Evolutionary conservation across 2,113 vertebrate genomes (phyloP).

Genomic region (Chauna torquata): DNA sequence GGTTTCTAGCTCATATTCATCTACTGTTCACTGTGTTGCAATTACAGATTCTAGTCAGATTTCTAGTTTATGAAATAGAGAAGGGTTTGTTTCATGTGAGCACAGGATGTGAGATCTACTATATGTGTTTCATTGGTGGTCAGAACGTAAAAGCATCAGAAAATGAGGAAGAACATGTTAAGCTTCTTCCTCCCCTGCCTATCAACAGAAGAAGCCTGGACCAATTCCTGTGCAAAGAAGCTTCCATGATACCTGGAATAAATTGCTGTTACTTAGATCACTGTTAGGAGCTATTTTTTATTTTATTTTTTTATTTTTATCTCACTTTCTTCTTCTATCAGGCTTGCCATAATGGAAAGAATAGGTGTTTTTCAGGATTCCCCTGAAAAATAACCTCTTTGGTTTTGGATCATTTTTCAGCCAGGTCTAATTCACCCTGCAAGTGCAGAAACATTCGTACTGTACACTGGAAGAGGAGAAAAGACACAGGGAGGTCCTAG

Average conservation of each 20-base stretch:
- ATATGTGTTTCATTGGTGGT: background rate
- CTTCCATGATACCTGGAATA: background rate
- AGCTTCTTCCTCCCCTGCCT: background rate
- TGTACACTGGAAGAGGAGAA: background rate
- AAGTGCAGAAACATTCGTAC: background rate
- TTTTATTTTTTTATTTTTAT: background rate
- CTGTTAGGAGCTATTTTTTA: background rate
- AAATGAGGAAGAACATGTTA: background rate
- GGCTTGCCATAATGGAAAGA: background rate
- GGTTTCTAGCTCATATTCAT: background rate
- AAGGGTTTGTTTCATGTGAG: background rate
- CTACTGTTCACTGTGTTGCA: background rate
- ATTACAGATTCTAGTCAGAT: rapidly evolving
- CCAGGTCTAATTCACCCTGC: background rate
- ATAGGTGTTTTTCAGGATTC: no score
- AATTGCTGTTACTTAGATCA: background rate
- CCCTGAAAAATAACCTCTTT: background rate
- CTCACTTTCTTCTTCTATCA: background rate
- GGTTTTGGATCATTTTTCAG: background rate
- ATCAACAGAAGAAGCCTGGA: background rate
- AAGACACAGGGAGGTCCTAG: background rate
- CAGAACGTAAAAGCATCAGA: background rate
- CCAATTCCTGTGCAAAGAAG: background rate
- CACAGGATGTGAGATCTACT: background rate
- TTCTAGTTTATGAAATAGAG: background rate